A percentile compares a stretch with the other conserved stretches of the same genome.
Evolutionary conservation across 92 coral and sea anemone genomes (phyloP).

Genomic region (Actinostola sp.): DNA sequence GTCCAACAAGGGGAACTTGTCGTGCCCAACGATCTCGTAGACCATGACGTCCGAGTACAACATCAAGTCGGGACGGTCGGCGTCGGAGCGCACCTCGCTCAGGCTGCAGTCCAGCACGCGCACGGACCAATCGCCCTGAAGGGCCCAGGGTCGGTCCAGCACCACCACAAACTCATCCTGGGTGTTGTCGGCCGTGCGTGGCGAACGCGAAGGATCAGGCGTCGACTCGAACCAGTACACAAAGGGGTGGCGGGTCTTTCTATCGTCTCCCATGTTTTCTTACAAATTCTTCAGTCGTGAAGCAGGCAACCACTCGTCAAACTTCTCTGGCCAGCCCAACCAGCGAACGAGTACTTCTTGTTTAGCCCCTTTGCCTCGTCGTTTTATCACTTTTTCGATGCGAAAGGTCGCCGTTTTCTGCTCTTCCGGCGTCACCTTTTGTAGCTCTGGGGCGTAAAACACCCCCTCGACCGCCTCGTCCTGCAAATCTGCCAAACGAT

Average conservation of each 20-base stretch:
- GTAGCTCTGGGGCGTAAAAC: slow-evolving; percentile 7
- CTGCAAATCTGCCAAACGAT: not conserved
- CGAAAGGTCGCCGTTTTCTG: not conserved
- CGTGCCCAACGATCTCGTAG: slow-evolving; percentile 6
- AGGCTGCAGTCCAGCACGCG: not conserved
- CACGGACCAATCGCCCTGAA: not conserved
- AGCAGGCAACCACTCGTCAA: not conserved
- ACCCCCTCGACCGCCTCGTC: not conserved
- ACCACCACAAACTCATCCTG: slow-evolving; percentile 3
- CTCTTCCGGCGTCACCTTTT: not conserved
- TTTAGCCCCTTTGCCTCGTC: not conserved
- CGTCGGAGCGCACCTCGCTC: not conserved
- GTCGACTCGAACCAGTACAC: not conserved
- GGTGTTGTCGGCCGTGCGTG: not conserved
- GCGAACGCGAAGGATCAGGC: not conserved
- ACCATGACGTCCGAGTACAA: not conserved
- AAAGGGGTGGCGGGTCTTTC: not conserved
- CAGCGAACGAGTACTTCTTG: not conserved
- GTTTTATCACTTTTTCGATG: not conserved
- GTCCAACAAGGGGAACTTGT: slow-evolving; percentile 1
- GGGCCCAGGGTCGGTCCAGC: not conserved
- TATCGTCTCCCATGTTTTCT: not conserved
- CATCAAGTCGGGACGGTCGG: not conserved
- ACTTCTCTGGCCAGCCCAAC: not conserved
- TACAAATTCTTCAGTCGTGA: not conserved